Evolutionary conservation across 1,140 invertebrate species (phyloP), one percentile per base, ranked within the genome.

Genomic region (Phymorhynchus buccinoides): DNA sequence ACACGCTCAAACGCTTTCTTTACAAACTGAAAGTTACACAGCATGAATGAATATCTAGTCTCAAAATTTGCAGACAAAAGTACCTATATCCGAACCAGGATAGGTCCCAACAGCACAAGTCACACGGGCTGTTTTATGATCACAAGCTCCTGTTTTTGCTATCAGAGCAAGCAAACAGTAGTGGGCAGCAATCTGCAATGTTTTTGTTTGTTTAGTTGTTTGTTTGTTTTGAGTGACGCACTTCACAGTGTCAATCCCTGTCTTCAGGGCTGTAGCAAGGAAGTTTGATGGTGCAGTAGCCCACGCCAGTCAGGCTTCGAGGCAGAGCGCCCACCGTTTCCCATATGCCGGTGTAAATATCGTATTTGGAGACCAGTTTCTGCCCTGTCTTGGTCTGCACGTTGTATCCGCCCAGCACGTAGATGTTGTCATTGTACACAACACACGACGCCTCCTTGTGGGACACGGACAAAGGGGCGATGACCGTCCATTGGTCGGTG

Each of bases 401-500:
- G 87, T 94, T 94, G 85, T 93, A 94, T 3, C 93, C 93, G 32
- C 93, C 93, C 6, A 94, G 87, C 37, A 94, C 92, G 87, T 93
- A 94, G 7, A 94, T 92, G 75, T 91, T 89, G 85, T 92, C 92
- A 85, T 91, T 89, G 86, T 93, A 93, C 41, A 93, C 89, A 37
- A 94, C 92, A 88, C 92, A 93, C 16, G 91, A 92, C 30, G 93
- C 93, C 79, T 94, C 93, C 87, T 94, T 94, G 85, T 94, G 93
- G n/a, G 93, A 93, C 14, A 93, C 91, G 32, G 95, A 95, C 62
- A 96, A 90, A 0, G 95, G 93, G 39, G 95, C 93, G 73, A 96
- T 95, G 85, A 95, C 94, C 41, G 94, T 94, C 96, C 96, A 97
- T 27, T 93, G 93, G 90, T 96, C 96, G 9, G 93, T 93, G 27